Evolutionary conservation across 2,113 vertebrate genomes (phyloP).

Genomic region (Mesembrinibis cayennensis): DNA sequence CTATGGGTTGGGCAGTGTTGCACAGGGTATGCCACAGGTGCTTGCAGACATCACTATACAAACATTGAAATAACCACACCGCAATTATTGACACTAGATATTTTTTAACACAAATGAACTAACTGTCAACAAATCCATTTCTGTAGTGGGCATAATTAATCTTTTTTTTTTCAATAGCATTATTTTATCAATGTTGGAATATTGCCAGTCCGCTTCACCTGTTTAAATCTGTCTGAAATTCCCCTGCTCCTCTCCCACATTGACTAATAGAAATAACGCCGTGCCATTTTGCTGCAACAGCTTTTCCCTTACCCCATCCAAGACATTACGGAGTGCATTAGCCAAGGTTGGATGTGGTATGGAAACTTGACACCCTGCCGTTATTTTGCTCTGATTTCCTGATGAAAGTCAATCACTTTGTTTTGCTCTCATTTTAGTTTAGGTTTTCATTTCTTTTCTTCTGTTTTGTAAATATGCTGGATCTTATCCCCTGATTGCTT

Average conservation of each 20-base stretch:
- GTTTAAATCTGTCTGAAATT: background rate
- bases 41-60: background rate
- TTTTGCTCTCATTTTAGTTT: background rate
- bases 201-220: background rate
- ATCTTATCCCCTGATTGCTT: background rate
- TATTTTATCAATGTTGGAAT: background rate
- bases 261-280: background rate
- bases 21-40: background rate
- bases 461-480: background rate
- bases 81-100: background rate
- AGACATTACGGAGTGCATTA: background rate
- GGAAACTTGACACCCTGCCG: background rate
- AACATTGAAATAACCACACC: background rate
- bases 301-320: background rate
- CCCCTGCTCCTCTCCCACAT: background rate
- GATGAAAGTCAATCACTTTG: background rate
- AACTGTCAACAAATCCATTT: background rate
- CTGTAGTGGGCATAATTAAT: background rate
- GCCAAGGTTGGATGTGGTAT: background rate
- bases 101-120: background rate
- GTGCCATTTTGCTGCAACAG: background rate
- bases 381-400: background rate
- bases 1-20: background rate
- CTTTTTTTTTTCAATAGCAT: background rate
- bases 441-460: background rate